A percentile compares a stretch with the other conserved stretches of the same genome.
Conservation (phyloP, 2,888 invertebrate genomes). For the Tryphoninae sp. region DNA sequence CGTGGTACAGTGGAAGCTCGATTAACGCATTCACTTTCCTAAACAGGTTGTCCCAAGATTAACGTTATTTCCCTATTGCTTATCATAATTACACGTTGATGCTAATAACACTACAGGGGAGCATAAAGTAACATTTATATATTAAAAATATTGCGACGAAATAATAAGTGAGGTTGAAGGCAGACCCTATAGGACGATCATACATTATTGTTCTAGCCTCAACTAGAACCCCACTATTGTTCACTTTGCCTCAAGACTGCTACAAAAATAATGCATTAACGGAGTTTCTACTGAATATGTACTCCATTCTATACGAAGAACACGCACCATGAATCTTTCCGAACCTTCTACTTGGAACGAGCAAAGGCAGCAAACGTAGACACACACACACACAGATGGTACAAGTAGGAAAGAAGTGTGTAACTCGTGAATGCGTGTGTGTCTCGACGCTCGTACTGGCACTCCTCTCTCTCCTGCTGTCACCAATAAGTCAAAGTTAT, state of each 20-base stretch:
- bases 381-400: constrained; percentile 61
- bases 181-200: too few species aligned
- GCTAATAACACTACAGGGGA: too few species aligned
- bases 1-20: not conserved
- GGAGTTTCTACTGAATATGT: not conserved
- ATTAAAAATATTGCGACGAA: too few species aligned
- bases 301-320: constrained; percentile 12
- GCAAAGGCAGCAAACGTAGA: constrained; percentile 17
- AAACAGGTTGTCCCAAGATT: too few species aligned
- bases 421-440: not conserved
- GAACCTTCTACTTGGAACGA: constrained; percentile 4
- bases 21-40: too few species aligned
- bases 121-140: too few species aligned
- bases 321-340: not conserved
- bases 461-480: constrained; percentile 72
- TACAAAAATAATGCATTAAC: not conserved
- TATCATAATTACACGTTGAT: too few species aligned
- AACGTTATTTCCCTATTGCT: too few species aligned
- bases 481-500: constrained; percentile 81
- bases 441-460: constrained; percentile 48
- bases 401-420: constrained; percentile 46
- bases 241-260: not conserved
- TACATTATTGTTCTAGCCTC: too few species aligned
- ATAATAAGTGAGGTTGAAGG: too few species aligned
- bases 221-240: too few species aligned